Conservation (phyloP, 2,797 vertebrate species). For the Liasis olivaceus region DNA sequence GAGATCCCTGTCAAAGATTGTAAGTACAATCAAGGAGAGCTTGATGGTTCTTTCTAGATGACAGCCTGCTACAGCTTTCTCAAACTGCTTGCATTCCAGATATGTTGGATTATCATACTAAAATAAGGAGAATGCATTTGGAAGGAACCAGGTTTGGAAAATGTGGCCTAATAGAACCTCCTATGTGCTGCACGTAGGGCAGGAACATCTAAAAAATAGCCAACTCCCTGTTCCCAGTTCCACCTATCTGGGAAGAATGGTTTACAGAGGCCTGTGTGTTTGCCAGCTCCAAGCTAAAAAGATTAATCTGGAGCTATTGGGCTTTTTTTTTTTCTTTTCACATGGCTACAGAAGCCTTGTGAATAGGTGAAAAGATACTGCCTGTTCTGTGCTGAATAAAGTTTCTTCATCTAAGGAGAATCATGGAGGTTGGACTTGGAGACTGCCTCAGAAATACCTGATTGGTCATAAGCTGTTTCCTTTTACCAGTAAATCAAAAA, state of each 20-base stretch:
- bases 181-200: neutral
- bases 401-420: neutral
- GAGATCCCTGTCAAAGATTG: rapidly evolving
- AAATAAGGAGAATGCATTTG: neutral
- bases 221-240: no score
- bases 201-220: neutral
- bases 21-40: neutral
- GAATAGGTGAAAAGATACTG: neutral
- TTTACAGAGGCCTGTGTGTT: neutral
- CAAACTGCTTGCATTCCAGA: neutral
- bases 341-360: neutral
- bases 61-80: neutral
- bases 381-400: neutral
- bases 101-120: neutral
- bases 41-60: neutral
- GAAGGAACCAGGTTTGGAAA: neutral
- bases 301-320: neutral
- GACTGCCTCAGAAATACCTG: neutral
- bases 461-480: neutral
- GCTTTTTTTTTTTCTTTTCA: no score
- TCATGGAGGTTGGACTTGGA: neutral
- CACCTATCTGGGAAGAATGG: neutral
- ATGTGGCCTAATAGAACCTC: neutral
- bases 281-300: neutral
- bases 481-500: neutral